Conservation (phyloP, 2,113 vertebrate species). For the Anthoscopus minutus region DNA sequence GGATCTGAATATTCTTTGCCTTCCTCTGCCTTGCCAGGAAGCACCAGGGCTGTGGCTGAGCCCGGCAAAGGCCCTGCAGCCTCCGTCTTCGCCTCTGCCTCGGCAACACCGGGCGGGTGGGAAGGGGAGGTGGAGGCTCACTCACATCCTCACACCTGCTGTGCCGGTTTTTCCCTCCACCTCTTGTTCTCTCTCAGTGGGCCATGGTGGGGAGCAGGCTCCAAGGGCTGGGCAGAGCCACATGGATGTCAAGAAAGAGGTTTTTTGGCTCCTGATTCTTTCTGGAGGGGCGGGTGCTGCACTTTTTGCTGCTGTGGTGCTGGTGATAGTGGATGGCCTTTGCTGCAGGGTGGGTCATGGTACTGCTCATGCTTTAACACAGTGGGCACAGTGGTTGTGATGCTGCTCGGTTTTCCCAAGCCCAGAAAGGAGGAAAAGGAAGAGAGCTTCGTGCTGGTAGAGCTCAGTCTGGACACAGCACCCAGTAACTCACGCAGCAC, state of each 20-base stretch:
- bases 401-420: neutral
- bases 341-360: neutral
- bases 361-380: neutral
- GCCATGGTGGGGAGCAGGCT: neutral
- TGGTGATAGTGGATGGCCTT: neutral
- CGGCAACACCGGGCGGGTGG: neutral
- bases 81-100: neutral
- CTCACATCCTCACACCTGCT: neutral
- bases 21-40: neutral
- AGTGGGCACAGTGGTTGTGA: neutral
- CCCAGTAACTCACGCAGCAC: neutral
- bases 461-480: accelerated
- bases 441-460: neutral
- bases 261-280: neutral
- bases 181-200: neutral
- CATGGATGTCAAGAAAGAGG: neutral
- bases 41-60: neutral
- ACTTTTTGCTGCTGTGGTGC: accelerated
- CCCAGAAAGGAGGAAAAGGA: neutral
- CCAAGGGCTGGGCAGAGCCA: neutral
- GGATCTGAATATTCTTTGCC: neutral
- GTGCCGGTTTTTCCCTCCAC: slow-evolving; percentile 11
- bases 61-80: neutral
- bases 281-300: accelerated
- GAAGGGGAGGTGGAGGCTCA: neutral